Evolutionary conservation across 2,113 vertebrate species (phyloP), one percentile per base, ranked within the genome.

Genomic region (Sinocyclocheilus maitianheensis): DNA sequence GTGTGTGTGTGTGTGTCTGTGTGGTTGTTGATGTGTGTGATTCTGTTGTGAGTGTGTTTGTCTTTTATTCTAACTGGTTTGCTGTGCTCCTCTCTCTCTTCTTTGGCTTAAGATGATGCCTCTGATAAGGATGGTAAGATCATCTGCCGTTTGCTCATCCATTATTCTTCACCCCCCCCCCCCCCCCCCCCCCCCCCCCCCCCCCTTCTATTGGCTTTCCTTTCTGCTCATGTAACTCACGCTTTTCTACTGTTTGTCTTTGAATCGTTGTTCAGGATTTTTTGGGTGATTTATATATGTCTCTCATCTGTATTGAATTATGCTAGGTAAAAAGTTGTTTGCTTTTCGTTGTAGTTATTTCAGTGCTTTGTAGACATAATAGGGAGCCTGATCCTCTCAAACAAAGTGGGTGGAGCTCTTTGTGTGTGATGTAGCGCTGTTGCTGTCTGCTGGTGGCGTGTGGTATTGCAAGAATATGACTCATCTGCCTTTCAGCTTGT

Each of bases 101-200:
- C 94, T 94, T 89, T 94, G 95, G 95, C 94, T 95, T 95, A 96
- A 99, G 98, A 98, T 96, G 97, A 98, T 94, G 95, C 97, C 95
- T 97, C 97, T 97, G 98, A 99, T 96, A 98, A 97, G 94, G 98
- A 99, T 96, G 98, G 98, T 99, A 99, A 99, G 97, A 96, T 94
- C 94, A 92, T 92, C 93, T 92, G 91, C 58, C 37, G 78, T 93
- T 88, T 88, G 84, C 91, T 51, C 79, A 65, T 87, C 87, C 87
- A 82, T 65, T 69, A n/a, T 81, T 83, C 60, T 13, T 69, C 9
- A 82, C n/a, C n/a, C n/a, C n/a, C n/a, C n/a, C n/a, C n/a, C n/a
- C n/a, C n/a, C n/a, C n/a, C n/a, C n/a, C n/a, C n/a, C n/a, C n/a
- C 34, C 77, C 51, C 62, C 40, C 24, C n/a, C 14, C 6, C 18